Base-by-base conservation (phyloP, 2,797 vertebrate species). In the Diceros bicornis region DNA sequence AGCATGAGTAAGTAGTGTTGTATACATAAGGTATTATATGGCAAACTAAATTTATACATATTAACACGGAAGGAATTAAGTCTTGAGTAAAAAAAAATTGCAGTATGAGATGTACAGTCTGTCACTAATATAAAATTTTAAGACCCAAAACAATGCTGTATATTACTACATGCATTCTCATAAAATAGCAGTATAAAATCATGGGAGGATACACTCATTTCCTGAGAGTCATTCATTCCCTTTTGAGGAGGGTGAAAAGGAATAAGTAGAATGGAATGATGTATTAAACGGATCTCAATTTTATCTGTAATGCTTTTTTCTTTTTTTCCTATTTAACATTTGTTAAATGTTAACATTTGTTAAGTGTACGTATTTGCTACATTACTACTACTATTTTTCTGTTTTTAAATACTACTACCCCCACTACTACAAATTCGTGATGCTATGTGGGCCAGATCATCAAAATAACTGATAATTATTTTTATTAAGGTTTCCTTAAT, bases 401-500 rank as follows among this genome's bases (percentile, higher is more conserved):
- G 21, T 77, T 84, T 92, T 84, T 27, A 37, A 83, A 64, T 62
- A 93, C 64, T 62, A 93, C 64, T 72, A 66, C 3, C 6, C 41
- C 25, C 37, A 27, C 66, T 94, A 87, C 47, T 93, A 74, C 8
- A 59, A 89, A 83, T 57, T 11, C 81, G 71, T 91, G 16, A 82
- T 86, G 52, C 34, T 61, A 1, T 34, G 59, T 44, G 37, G 27
- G 25, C 7, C 72, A 78, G 47, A 83, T 85, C n/a, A 85, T 75
- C 41, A 95, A 77, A 93, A n/a, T 88, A 96, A 72, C 57, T 91
- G 34, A 77, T 27, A 64, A 88, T 72, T 88, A 94, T 68, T 96
- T 84, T 89, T 89, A 91, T 79, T 88, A 94, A 41, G 16, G 14
- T 64, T 88, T 81, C 41, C 81, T 57, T 69, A 94, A 89, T 64